phyloP scores from a whole-genome alignment of 2,888 invertebrate species.

The Polymixis flavicincta region DNA sequence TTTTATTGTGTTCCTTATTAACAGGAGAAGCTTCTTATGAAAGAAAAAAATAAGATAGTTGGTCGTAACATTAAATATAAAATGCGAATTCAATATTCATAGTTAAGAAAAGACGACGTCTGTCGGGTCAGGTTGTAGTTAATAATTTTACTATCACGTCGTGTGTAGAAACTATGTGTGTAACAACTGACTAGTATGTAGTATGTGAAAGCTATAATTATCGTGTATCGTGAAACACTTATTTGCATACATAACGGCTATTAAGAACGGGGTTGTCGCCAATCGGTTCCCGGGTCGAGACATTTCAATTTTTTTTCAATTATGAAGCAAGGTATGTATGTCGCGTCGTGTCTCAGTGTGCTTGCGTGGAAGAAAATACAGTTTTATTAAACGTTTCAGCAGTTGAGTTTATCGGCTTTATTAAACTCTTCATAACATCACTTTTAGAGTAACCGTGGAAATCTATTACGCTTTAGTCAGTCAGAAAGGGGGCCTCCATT shows the following conservation, averaged over 20 bases:
- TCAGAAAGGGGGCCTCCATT: too few relatives aligned
- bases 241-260: constrained; percentile 59
- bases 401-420: background rate
- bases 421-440: background rate
- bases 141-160: constrained; percentile 20
- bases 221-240: constrained; percentile 51
- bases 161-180: constrained; percentile 20
- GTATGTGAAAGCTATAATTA: constrained; percentile 45
- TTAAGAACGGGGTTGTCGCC: constrained; percentile 29
- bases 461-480: too few relatives aligned
- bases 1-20: too few relatives aligned
- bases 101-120: too few relatives aligned
- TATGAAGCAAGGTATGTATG: constrained; percentile 13
- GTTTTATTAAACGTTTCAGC: background rate
- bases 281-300: constrained; percentile 41
- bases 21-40: too few relatives aligned
- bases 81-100: too few relatives aligned
- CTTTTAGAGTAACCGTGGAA: background rate
- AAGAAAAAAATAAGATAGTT: too few relatives aligned
- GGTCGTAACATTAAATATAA: too few relatives aligned
- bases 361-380: background rate
- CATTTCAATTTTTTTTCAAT: constrained; percentile 43
- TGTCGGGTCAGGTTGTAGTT: too few relatives aligned
- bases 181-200: background rate
- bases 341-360: background rate